Percentiles rank a stretch among this genome's conserved stretches.
These are phyloP conservation scores for Hydra vulgaris DNA, from an alignment of 30 jellyfish, hydroid and myxozoan genomes.

Conservation along the genomic window DNA sequence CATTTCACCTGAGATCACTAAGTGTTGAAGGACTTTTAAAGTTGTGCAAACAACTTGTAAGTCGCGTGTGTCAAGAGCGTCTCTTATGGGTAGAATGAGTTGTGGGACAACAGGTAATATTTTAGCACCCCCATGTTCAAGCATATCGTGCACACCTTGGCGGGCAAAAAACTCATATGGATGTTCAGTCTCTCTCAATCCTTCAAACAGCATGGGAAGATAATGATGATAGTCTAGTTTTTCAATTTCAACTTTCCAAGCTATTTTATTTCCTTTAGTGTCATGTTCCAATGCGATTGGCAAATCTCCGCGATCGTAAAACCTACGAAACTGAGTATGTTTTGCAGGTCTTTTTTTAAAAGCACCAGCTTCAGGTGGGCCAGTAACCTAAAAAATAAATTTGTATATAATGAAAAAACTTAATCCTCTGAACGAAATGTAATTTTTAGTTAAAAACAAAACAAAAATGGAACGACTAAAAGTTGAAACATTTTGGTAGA, in stretches of 20 bases:
- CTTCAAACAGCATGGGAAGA: conserved; percentile 82
- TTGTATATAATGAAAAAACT: neutral
- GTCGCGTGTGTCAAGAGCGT: conserved; percentile 74
- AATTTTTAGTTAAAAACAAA: neutral
- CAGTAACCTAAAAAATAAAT: conserved; percentile 46
- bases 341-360: conserved; percentile 74
- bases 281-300: conserved; percentile 95
- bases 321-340: conserved; percentile 65
- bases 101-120: conserved; percentile 86
- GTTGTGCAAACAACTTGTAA: conserved; percentile 70
- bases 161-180: conserved; percentile 92
- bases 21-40: conserved; percentile 68
- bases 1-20: conserved; percentile 86
- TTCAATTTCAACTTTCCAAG: conserved; percentile 95
- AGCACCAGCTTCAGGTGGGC: conserved; percentile 97
- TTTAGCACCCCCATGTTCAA: conserved; percentile 90
- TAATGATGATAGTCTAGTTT: conserved; percentile 88
- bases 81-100: conserved; percentile 75
- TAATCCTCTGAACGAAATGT: no score
- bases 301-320: conserved; percentile 80
- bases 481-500: no score
- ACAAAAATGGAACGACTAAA: no score
- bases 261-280: conserved; percentile 84
- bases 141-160: conserved; percentile 86
- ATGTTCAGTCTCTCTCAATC: conserved; percentile 74